These are phyloP conservation scores for Halichondria panicea DNA, from an alignment of 37 sponge, comb jelly and placozoan species.

Conservation along the genomic window DNA sequence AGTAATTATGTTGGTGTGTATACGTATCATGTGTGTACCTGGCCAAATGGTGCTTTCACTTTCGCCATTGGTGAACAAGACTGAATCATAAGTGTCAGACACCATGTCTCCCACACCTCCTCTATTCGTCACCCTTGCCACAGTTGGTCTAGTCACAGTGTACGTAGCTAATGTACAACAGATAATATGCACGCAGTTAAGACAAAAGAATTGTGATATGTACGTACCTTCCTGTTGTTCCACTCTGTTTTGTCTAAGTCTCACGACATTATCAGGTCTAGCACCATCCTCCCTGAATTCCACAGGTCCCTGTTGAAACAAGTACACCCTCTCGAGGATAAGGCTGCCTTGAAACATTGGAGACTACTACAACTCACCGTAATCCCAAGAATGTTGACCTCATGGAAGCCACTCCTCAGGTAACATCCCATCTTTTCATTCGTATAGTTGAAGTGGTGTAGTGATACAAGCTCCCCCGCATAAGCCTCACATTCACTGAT, in stretches of 20 bases:
- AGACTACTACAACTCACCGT: constrained; percentile 1
- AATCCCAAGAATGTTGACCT: constrained; percentile 1
- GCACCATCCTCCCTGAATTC: not conserved
- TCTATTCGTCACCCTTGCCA: not conserved
- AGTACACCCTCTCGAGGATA: not conserved
- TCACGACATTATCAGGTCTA: not conserved
- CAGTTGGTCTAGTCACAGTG: not conserved
- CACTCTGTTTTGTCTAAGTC: not conserved
- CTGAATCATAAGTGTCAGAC: not conserved
- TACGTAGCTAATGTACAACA: not conserved
- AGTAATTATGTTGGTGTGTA: too few relatives aligned
- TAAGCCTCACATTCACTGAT: constrained; percentile 14
- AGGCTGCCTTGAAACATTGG: not conserved
- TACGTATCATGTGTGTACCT: not conserved
- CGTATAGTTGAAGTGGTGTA: constrained; percentile 17
- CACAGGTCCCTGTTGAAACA: not conserved
- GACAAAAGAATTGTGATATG: not conserved
- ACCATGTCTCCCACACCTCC: not conserved
- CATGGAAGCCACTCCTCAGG: not conserved
- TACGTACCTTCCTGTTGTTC: too few relatives aligned
- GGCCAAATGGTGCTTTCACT: constrained; percentile 2
- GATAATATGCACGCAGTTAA: not conserved
- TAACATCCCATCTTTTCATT: constrained; percentile 10
- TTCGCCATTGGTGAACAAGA: not conserved
- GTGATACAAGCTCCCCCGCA: constrained; percentile 11